phyloP scores from a whole-genome alignment of 1,140 invertebrate species.

The Drosophila lacteicornis region DNA sequence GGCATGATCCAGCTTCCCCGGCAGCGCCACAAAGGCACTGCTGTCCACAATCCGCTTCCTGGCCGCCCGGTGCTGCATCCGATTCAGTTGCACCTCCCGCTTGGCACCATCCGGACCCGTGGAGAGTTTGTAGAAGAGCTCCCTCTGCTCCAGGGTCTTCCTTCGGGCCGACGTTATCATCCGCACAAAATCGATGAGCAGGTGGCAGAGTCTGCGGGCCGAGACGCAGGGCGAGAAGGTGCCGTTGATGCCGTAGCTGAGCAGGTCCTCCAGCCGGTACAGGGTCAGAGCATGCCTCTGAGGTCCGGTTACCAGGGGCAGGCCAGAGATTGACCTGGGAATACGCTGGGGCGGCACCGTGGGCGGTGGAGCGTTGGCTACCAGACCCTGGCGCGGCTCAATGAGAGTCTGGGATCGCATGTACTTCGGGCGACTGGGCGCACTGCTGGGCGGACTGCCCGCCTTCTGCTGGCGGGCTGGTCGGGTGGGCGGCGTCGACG shows the following conservation, averaged over 20 bases:
- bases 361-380: slow-evolving; percentile 20
- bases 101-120: slow-evolving; percentile 88
- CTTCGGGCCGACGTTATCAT: slow-evolving; percentile 92
- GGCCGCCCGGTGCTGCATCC: slow-evolving; percentile 86
- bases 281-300: slow-evolving; percentile 93
- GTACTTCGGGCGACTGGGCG: slow-evolving; percentile 79
- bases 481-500: slow-evolving; percentile 60
- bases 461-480: slow-evolving; percentile 62
- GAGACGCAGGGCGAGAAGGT: slow-evolving; percentile 86
- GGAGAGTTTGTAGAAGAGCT: slow-evolving; percentile 90
- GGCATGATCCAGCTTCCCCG: slow-evolving; percentile 97
- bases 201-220: slow-evolving; percentile 89
- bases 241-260: slow-evolving; percentile 90
- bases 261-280: slow-evolving; percentile 92
- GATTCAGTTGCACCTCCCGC: slow-evolving; percentile 89
- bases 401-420: slow-evolving; percentile 86
- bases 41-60: slow-evolving; percentile 80
- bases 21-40: slow-evolving; percentile 87
- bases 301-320: slow-evolving; percentile 92
- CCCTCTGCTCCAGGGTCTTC: slow-evolving; percentile 91
- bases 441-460: slow-evolving; percentile 53
- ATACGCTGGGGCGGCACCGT: slow-evolving; percentile 70
- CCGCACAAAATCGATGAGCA: slow-evolving; percentile 92
- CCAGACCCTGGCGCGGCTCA: slow-evolving; percentile 81
- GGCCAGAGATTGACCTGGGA: slow-evolving; percentile 85